Percentiles rank a stretch among this genome's conserved stretches.
Conservation (phyloP, 2,888 invertebrate species). For the Dynastes maya region DNA sequence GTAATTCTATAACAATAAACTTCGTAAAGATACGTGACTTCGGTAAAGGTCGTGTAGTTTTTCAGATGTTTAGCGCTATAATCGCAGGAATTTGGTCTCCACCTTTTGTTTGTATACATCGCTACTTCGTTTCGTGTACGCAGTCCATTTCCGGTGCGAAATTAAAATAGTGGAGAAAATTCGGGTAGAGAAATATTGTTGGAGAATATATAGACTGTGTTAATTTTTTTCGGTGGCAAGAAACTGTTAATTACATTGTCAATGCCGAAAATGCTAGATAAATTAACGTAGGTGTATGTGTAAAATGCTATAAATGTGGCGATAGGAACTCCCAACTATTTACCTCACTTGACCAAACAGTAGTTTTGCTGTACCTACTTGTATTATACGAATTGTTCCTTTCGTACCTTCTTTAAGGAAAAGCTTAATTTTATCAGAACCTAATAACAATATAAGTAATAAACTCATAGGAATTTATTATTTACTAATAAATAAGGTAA, state of each 20-base stretch:
- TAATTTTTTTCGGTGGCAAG: background rate
- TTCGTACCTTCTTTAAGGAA: too few relatives aligned
- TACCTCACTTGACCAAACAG: too few relatives aligned
- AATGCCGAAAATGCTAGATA: background rate
- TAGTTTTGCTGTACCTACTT: too few relatives aligned
- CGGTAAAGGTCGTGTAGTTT: background rate
- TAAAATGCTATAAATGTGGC: background rate
- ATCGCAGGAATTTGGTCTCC: slow-evolving; percentile 19
- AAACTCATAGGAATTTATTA: too few relatives aligned
- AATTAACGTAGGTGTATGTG: background rate
- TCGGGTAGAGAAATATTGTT: slow-evolving; percentile 10
- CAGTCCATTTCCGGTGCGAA: slow-evolving; percentile 37
- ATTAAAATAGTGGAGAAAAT: slow-evolving; percentile 21
- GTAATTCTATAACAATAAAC: background rate
- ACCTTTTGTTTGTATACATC: slow-evolving; percentile 14
- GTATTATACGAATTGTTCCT: too few relatives aligned
- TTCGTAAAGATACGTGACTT: background rate
- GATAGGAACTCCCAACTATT: too few relatives aligned
- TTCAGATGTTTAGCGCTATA: background rate
- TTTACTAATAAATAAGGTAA: too few relatives aligned
- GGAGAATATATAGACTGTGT: background rate
- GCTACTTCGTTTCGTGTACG: slow-evolving; percentile 24
- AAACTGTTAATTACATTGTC: slow-evolving; percentile 6
- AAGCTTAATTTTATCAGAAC: too few relatives aligned
- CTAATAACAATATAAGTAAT: too few relatives aligned